Evolutionary conservation across 2,888 invertebrate species (phyloP), one percentile per base, ranked within the genome.

Genomic region (Xiphydria camelus): DNA sequence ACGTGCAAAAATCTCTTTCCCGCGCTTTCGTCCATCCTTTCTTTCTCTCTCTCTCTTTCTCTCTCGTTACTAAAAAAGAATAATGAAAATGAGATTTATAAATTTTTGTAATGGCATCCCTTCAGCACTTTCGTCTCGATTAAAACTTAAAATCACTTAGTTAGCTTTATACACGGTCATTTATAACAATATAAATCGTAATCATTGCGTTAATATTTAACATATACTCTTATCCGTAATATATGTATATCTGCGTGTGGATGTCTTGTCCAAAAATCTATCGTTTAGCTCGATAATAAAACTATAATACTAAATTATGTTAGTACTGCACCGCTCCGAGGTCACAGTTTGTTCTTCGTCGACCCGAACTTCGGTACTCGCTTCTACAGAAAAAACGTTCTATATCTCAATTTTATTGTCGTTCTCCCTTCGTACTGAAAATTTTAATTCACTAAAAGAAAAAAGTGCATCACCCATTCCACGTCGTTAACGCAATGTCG

Each of bases 141-240:
- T 66, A 66, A 72, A 74, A 74, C 71, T 69, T 71, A 70, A 69
- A 69, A 73, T 73, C 73, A 73, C 72, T 71, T 69, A 68, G 64
- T 70, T 71, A 74, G 70, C 73, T 75, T 75, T 75, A 75, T 75
- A 74, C 74, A 74, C 64, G 71, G 66, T 71, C 66, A 67, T 71
- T 70, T 63, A 67, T 73, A 74, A 74, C 74, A 74, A 73, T 70
- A 66, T 70, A 62, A 72, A 72, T 73, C 59, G 68, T 74, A 73
- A 74, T 66, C 69, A 74, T 74, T 72, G 73, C 70, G 56, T 72
- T 70, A 71, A 71, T 73, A 70, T 74, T 70, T 73, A 73, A 75
- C 74, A 74, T 74, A 73, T 74, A 70, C 58, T 68, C 67, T 71
- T 73, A 71, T 62, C 61, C 59, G 62, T 71, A 67, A 65, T 66